phyloP scores from a whole-genome alignment of 2,888 invertebrate species.

The Hypomecis punctinalis region DNA sequence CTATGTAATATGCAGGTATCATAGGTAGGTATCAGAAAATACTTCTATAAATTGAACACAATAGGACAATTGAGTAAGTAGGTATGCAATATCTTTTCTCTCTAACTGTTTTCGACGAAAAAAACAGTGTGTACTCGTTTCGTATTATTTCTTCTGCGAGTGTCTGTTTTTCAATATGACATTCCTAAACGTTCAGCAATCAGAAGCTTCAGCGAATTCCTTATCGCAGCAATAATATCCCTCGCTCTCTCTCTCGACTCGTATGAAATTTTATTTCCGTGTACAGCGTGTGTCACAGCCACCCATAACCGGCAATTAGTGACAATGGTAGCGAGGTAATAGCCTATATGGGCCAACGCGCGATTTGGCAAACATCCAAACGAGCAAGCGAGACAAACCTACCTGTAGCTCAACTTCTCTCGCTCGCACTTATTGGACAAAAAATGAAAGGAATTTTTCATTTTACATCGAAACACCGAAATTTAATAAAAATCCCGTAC shows the following conservation, averaged over 20 bases:
- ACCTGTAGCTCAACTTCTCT: background rate
- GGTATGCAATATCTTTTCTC: too few relatives aligned
- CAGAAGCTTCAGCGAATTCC: background rate
- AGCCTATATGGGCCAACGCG: conserved; percentile 60
- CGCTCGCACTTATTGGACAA: conserved; percentile 29
- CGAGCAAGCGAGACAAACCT: conserved; percentile 35
- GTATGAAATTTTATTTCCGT: conserved; percentile 50
- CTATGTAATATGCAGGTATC: too few relatives aligned
- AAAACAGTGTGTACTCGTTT: too few relatives aligned
- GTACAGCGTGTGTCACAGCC: conserved; percentile 55
- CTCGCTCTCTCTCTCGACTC: conserved; percentile 14
- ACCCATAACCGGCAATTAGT: conserved; percentile 72
- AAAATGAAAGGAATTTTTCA: conserved; percentile 58
- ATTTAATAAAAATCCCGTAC: conserved; percentile 25
- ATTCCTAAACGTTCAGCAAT: conserved; percentile 10
- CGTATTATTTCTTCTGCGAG: too few relatives aligned
- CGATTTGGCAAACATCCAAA: conserved; percentile 59
- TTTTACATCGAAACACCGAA: conserved; percentile 38
- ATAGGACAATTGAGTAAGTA: too few relatives aligned
- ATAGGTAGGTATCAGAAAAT: too few relatives aligned
- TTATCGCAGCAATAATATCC: conserved; percentile 16
- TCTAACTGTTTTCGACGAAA: too few relatives aligned
- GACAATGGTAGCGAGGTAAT: conserved; percentile 69
- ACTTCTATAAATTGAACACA: too few relatives aligned
- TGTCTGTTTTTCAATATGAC: background rate